Evolutionary conservation across 2,113 vertebrate genomes (phyloP), one percentile per base, ranked within the genome.

Genomic region (Poicephalus meyeri): DNA sequence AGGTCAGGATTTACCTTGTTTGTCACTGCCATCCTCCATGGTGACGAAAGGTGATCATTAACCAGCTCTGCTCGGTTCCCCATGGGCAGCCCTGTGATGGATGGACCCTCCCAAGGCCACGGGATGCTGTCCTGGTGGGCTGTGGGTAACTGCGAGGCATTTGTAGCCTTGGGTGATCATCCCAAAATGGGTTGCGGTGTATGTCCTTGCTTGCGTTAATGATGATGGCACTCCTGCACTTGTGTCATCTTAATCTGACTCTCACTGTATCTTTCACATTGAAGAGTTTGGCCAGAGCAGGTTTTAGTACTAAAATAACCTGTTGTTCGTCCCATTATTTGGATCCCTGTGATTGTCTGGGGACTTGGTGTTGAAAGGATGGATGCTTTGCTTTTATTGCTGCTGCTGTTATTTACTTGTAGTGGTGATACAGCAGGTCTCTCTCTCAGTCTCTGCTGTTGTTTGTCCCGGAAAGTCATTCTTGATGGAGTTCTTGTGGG

Each of bases 141-240:
- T 86, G 39, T 20, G 37, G 71, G 2, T 42, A 47, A 9, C 20
- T 35, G 17, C 26, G 53, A 56, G 49, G 9, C 18, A 21, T 56
- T 33, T 5, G 24, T 26, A 15, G 10, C 47, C 14, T 56, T 9
- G 13, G 25, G 9, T 39, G 15, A 3, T 2, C 23, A 7, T 41
- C 79, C 11, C 12, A 2, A 19, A 29, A 19, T 0, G 6, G n/a
- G 14, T 53, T 55, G 49, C 0, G 1, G 14, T 0, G 0, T 1
- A 6, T 18, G 28, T 52, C 42, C 16, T 72, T 47, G 16, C 23
- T 65, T 5, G 1, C 8, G 5, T 24, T 13, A 8, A 1, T 23
- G 86, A 2, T 35, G 41, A 17, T 17, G 63, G 29, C 29, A n/a
- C 29, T 82, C 21, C 61, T 55, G 35, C 23, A 0, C 18, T 53